phyloP scores from a whole-genome alignment of 64 coral and sea anemone genomes.

The Trachythela sp. region DNA sequence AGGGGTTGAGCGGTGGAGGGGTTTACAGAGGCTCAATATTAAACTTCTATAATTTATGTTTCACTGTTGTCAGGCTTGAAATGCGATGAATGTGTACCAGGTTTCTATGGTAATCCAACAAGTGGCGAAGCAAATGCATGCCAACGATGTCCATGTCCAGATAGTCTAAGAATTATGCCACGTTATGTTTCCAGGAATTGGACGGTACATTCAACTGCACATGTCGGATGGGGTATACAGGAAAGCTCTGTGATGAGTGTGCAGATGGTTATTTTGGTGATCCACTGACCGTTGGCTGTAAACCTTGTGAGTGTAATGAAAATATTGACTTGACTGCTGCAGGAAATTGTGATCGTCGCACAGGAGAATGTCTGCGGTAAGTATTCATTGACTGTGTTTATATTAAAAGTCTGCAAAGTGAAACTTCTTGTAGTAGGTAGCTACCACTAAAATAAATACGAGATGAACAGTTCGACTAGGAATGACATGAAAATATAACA shows the following conservation, averaged over 20 bases:
- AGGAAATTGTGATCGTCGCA: slow-evolving; percentile 63
- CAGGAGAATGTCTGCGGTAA: slow-evolving; percentile 65
- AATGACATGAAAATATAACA: no score
- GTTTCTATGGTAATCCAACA: slow-evolving; percentile 83
- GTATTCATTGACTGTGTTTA: no score
- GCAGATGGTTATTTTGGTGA: slow-evolving; percentile 90
- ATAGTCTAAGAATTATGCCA: slow-evolving; percentile 79
- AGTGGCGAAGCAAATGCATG: slow-evolving; percentile 59
- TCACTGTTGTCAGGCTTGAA: slow-evolving; percentile 48
- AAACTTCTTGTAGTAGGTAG: no score
- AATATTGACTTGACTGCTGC: slow-evolving; percentile 54
- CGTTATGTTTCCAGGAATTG: slow-evolving; percentile 53
- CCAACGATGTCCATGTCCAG: slow-evolving; percentile 70
- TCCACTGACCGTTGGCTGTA: slow-evolving; percentile 64
- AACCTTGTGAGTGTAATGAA: slow-evolving; percentile 69
- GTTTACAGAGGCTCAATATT: no score
- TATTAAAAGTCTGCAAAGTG: no score
- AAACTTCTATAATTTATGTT: no score
- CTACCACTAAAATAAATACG: no score
- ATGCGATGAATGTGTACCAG: slow-evolving; percentile 72
- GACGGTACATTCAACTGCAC: slow-evolving; percentile 51
- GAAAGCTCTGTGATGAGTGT: slow-evolving; percentile 59
- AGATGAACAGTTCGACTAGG: no score
- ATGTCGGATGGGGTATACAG: slow-evolving; percentile 67
- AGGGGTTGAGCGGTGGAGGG: no score